phyloP scores from a whole-genome alignment of 2,888 invertebrate species.

The Paralinhomoeus sp. region DNA sequence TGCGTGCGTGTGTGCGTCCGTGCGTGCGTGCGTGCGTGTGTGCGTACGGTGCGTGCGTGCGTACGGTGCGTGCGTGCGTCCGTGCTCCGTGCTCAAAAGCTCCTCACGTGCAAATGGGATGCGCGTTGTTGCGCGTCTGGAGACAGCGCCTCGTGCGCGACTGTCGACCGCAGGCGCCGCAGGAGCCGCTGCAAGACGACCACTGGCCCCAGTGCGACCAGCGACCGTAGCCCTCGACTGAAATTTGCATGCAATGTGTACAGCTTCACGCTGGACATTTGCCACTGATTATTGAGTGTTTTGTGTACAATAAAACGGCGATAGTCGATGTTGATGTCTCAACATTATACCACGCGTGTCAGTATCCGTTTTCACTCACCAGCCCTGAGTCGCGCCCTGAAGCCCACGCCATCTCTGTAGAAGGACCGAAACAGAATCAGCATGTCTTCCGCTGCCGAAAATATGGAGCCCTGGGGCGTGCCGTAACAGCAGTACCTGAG shows the following conservation, averaged over 20 bases:
- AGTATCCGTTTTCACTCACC: slow-evolving; percentile 7
- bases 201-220: slow-evolving; percentile 17
- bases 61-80: too few species aligned
- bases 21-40: too few species aligned
- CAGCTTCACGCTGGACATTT: not conserved
- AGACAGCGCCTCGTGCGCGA: slow-evolving; percentile 16
- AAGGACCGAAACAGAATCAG: slow-evolving; percentile 24
- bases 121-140: slow-evolving; percentile 1
- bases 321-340: not conserved
- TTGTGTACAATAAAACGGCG: not conserved
- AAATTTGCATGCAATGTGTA: too few species aligned
- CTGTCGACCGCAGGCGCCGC: slow-evolving; percentile 21
- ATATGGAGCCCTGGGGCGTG: slow-evolving; percentile 17
- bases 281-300: slow-evolving; percentile 3
- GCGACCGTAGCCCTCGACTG: not conserved
- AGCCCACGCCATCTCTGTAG: slow-evolving; percentile 23
- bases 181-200: slow-evolving; percentile 18
- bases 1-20: too few species aligned
- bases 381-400: slow-evolving; percentile 18
- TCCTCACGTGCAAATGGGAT: not conserved
- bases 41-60: too few species aligned
- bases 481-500: slow-evolving; percentile 24
- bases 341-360: not conserved
- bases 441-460: slow-evolving; percentile 23
- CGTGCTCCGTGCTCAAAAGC: too few species aligned